Base-by-base conservation (phyloP, 2,113 vertebrate genomes). In the Taxidea taxus region DNA sequence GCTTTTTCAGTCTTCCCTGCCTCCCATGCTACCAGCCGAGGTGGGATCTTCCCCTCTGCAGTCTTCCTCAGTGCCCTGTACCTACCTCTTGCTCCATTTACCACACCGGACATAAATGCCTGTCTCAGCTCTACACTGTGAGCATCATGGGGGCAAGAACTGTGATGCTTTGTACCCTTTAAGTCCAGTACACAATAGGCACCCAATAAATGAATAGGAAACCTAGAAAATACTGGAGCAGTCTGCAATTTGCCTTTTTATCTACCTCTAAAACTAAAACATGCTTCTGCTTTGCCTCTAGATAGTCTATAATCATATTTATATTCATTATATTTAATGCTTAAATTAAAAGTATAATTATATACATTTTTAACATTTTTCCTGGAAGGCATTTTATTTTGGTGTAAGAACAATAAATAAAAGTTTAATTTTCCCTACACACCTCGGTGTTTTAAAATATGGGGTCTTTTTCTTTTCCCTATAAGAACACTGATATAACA, bases 331-430 rank as follows among this genome's bases (percentile, higher is more conserved):
- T 34, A 83, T 21, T 87, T 95, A 95, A 75, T 87, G 42, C 4
- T 90, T 82, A 90, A 93, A 62, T 66, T 37, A 64, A 96, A 92
- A 89, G 47, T 51, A 78, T 78, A 90, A 95, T 68, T 87, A 90
- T 66, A 47, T 13, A 68, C 7, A 66, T 95, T 87, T 83, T 44
- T 27, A 92, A 90, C 42, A 80, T 78, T 96, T 60, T 94, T 80
- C 93, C 29, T 80, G 37, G 56, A 47, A 47, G 34, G 20, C 16
- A n/a, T 42, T 84, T 27, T 60, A 70, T 86, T 96, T 92, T 68
- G 70, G 4, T 62, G 0, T 72, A 87, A 83, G 74, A 94, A 90
- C 29, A 82, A 47, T 68, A 58, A 92, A 39, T 85, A 89, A 81
- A 75, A 90, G n/a, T 92, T 95, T 58, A 51, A 92, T 87, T 94